These are phyloP conservation scores for Corythornis madagascariensis DNA, from an alignment of 2,113 vertebrate species.

Conservation along the genomic window DNA sequence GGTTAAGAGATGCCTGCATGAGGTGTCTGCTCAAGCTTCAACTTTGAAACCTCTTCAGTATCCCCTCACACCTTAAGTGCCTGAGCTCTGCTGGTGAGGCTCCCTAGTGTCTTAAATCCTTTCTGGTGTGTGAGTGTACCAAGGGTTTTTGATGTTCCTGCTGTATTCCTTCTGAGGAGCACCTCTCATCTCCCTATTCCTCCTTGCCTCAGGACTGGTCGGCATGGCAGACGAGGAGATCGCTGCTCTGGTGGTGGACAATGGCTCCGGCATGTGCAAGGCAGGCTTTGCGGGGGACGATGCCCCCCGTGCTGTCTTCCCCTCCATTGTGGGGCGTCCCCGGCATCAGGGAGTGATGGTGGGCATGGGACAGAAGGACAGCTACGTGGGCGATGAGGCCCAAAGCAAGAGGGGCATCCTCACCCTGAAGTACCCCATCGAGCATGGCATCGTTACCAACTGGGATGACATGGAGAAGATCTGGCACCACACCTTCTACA, in stretches of 20 bases:
- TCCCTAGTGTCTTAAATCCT: fast-evolving
- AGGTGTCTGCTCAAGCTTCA: not conserved
- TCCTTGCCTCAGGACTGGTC: not conserved
- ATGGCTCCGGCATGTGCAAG: slow-evolving; percentile 75
- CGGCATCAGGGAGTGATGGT: slow-evolving; percentile 76
- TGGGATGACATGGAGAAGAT: slow-evolving; percentile 84
- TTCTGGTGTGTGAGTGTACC: fast-evolving
- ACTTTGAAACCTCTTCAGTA: fast-evolving
- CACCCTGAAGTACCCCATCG: slow-evolving; percentile 75
- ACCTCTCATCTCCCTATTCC: fast-evolving
- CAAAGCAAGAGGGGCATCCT: slow-evolving; percentile 80
- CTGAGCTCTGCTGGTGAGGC: fast-evolving
- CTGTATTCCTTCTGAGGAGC: fast-evolving
- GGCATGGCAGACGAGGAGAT: slow-evolving; percentile 71
- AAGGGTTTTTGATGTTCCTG: not conserved
- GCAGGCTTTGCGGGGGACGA: slow-evolving; percentile 76
- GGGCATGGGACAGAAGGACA: slow-evolving; percentile 77
- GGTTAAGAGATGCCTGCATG: fast-evolving
- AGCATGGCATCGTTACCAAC: slow-evolving; percentile 70
- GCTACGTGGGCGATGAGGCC: slow-evolving; percentile 75
- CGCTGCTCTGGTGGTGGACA: slow-evolving; percentile 75
- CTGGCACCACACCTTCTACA: slow-evolving; percentile 97
- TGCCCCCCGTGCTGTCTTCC: slow-evolving; percentile 71
- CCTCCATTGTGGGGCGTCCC: slow-evolving; percentile 76
- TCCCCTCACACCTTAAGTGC: fast-evolving